Base-by-base conservation (phyloP, 2,113 vertebrate species). In the Alethe diademata region DNA sequence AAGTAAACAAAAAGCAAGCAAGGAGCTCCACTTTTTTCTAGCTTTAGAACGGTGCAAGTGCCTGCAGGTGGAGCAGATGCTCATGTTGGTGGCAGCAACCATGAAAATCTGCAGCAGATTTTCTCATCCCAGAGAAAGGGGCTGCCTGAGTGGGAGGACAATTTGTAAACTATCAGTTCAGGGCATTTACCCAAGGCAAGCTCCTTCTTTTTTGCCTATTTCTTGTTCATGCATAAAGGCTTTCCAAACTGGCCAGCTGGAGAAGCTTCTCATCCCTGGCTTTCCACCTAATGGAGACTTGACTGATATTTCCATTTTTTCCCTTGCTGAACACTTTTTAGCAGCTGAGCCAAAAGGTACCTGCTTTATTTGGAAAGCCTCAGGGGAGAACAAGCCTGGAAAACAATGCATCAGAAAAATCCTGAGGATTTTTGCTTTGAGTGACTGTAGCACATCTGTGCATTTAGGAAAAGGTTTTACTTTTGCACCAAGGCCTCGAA, bases 41-140 rank as follows among this genome's bases (percentile, higher is more conserved):
- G 15, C 31, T 62, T 31, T 40, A 35, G 61, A 31, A 19, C 0
- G 0, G 2, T 14, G 22, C 31, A 5, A 5, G 54, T 9, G 40
- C 19, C 40, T 42, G 64, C 12, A 23, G 78, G 36, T 4, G 7
- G 28, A 78, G 65, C 51, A 70, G n/a, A 51, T 19, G 60, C 26
- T 36, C 0, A 1, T 5, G 19, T 5, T 31, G 57, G 47, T 3
- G 2, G 53, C 73, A 69, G 25, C 74, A 45, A 20, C 43, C 43
- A 45, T 9, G 10, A 45, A 45, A 45, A 45, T 6, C 53, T 64
- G 70, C 3, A 0, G 48, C 12, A 42, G 22, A 19, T 65, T 67
- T 69, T 60, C 74, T 86, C 72, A 66, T 9, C 22, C 28, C 6
- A 14, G 19, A 42, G 20, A 12, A 38, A 17, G 7, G 6, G 9